A percentile compares a stretch with the other conserved stretches of the same genome.
Conservation (phyloP, 2,113 vertebrate genomes). For the human (Homo sapiens) region GRCh38 chr14:66056501-66057000, state of each 20-base stretch:
- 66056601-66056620: slow-evolving; percentile 57
- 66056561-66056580: slow-evolving; percentile 59
- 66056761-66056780: background rate
- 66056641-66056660: slow-evolving; percentile 45
- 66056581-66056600: slow-evolving; percentile 58
- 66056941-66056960: background rate
- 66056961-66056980: background rate
- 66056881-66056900: background rate
- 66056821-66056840: background rate
- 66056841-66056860: background rate
- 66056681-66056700: slow-evolving; percentile 62
- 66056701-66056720: background rate
- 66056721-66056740: background rate
- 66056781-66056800: background rate
- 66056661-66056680: slow-evolving; percentile 51
- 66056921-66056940: background rate
- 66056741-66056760: background rate
- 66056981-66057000: background rate
- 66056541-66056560: slow-evolving; percentile 54
- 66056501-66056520: slow-evolving; percentile 41
- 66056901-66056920: background rate
- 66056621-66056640: slow-evolving; percentile 63
- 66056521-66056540: slow-evolving; percentile 48
- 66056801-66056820: background rate
- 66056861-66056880: background rate